phyloP scores from a whole-genome alignment of 2,888 invertebrate species.

The Leucophenga montana region DNA sequence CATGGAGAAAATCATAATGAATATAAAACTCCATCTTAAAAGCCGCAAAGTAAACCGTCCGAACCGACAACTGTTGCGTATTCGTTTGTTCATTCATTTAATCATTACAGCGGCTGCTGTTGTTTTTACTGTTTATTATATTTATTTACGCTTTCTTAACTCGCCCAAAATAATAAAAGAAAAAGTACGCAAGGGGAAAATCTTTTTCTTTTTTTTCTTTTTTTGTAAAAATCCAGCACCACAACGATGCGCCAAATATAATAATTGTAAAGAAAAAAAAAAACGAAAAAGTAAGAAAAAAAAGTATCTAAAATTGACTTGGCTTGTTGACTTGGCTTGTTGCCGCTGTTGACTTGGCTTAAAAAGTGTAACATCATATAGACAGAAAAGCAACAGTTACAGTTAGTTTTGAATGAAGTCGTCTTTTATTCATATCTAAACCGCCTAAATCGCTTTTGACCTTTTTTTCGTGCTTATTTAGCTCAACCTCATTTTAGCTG shows the following conservation, averaged over 20 bases:
- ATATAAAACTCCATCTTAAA: background rate
- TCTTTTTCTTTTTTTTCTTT: no score
- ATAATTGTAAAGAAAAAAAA: no score
- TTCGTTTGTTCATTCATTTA: background rate
- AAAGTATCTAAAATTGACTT: no score
- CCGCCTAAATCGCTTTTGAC: no score
- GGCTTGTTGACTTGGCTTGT: no score
- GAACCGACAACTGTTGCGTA: conserved; percentile 11
- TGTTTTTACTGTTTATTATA: background rate
- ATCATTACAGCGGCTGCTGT: background rate
- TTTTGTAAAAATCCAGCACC: no score
- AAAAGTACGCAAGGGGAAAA: conserved; percentile 4
- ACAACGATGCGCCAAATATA: no score
- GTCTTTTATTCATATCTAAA: no score
- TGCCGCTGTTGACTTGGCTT: background rate
- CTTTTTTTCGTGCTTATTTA: no score
- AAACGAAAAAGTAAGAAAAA: no score
- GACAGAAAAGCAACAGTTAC: background rate
- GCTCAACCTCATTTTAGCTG: no score
- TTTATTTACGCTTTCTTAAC: conserved; percentile 24
- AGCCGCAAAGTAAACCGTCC: background rate
- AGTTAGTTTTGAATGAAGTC: background rate
- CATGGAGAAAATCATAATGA: no score
- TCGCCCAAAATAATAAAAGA: conserved; percentile 5
- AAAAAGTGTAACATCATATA: conserved; percentile 12